Conservation (phyloP, 2,888 invertebrate genomes). For the Temnothorax ravouxi region DNA sequence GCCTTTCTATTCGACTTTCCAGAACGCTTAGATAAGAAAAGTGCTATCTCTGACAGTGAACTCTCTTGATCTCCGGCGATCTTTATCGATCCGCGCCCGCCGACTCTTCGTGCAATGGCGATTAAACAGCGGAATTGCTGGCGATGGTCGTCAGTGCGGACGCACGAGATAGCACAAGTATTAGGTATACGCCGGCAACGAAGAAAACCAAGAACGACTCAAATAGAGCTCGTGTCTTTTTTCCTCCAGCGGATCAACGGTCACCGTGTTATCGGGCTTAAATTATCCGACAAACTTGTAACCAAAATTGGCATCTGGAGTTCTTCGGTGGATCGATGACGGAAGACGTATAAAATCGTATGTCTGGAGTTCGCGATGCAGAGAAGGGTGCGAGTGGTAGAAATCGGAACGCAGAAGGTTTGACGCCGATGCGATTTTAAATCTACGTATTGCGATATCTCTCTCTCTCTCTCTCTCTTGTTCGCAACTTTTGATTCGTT, state of each 20-base stretch:
- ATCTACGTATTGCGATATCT: neutral
- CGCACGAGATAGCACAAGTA: neutral
- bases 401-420: conserved; percentile 13
- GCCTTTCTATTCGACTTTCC: neutral
- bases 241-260: conserved; percentile 20
- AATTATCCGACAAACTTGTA: conserved; percentile 30
- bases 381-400: neutral
- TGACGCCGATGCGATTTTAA: neutral
- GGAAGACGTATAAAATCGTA: conserved; percentile 9
- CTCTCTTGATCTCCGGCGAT: conserved; percentile 27
- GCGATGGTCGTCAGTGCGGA: neutral
- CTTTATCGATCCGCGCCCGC: conserved; percentile 2
- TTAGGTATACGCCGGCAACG: neutral
- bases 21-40: conserved; percentile 14
- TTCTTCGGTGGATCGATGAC: conserved; percentile 5
- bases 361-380: too few relatives aligned
- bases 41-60: conserved; percentile 39
- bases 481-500: neutral
- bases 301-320: conserved; percentile 30
- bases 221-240: conserved; percentile 13
- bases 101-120: neutral
- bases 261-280: conserved; percentile 33
- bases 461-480: neutral
- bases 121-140: neutral
- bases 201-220: neutral